Percentiles rank a stretch among this genome's conserved stretches.
phyloP scores from a whole-genome alignment of 2,797 vertebrate species.

The Aplochiton taeniatus region DNA sequence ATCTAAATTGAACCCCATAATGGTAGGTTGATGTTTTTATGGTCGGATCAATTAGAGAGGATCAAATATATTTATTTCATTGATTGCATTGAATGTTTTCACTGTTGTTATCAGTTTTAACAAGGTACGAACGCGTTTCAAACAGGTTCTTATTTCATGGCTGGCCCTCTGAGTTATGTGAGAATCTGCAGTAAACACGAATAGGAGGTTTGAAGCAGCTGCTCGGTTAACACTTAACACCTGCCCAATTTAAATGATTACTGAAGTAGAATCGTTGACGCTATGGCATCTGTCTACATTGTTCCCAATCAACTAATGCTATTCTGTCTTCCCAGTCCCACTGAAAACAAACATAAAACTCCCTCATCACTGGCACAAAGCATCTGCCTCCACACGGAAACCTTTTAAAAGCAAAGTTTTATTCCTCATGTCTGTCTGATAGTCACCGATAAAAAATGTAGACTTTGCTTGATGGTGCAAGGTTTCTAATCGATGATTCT shows the following conservation, averaged over 20 bases:
- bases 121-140: no score
- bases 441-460: constrained; percentile 38
- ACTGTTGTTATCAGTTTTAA: no score
- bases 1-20: no score
- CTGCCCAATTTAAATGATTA: constrained; percentile 5
- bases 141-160: no score
- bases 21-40: no score
- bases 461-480: constrained; percentile 39
- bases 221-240: constrained; percentile 17
- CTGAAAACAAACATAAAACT: neutral
- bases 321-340: constrained; percentile 7
- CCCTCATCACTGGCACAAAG: constrained; percentile 8
- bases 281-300: neutral
- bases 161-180: neutral
- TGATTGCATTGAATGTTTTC: no score
- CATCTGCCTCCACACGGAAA: constrained; percentile 10
- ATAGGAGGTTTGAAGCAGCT: constrained; percentile 18
- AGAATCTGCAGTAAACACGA: neutral
- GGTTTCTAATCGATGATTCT: constrained; percentile 49
- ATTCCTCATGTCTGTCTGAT: constrained; percentile 31
- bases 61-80: no score
- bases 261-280: constrained; percentile 7
- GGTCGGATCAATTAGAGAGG: no score
- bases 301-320: neutral
- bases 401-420: constrained; percentile 22